phyloP scores from a whole-genome alignment of 2,888 invertebrate genomes.

The Thalpophila matura region DNA sequence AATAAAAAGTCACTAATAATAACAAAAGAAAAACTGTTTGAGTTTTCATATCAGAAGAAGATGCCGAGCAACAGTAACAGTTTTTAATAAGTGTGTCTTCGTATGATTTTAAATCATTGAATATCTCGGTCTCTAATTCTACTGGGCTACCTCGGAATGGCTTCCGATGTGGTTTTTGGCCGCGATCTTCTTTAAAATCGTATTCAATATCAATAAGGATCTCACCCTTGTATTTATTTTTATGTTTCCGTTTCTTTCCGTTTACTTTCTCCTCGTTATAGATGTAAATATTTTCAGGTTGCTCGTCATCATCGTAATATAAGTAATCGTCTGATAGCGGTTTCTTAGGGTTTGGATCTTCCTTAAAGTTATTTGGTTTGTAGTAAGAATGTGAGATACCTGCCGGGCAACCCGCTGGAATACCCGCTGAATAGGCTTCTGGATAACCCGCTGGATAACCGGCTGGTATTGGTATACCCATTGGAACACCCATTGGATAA shows the following conservation, averaged over 20 bases:
- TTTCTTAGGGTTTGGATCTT: slow-evolving; percentile 66
- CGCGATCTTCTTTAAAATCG: slow-evolving; percentile 30
- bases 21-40: slow-evolving; percentile 4
- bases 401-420: slow-evolving; percentile 7
- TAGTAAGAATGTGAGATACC: slow-evolving; percentile 59
- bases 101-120: slow-evolving; percentile 57
- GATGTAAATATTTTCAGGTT: slow-evolving; percentile 44
- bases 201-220: slow-evolving; percentile 26
- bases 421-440: background rate
- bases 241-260: slow-evolving; percentile 13
- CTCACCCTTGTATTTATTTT: slow-evolving; percentile 19
- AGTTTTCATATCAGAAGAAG: slow-evolving; percentile 1
- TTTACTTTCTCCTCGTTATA: slow-evolving; percentile 61
- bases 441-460: slow-evolving; percentile 5
- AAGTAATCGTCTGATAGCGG: slow-evolving; percentile 59
- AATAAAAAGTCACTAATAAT: slow-evolving; percentile 14
- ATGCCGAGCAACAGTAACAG: slow-evolving; percentile 67
- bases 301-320: slow-evolving; percentile 66
- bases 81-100: slow-evolving; percentile 59
- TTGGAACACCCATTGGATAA: slow-evolving; percentile 4
- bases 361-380: slow-evolving; percentile 64
- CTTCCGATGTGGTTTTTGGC: slow-evolving; percentile 40
- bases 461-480: slow-evolving; percentile 11
- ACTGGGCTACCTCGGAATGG: slow-evolving; percentile 22
- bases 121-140: slow-evolving; percentile 47